These are phyloP conservation scores for Amblyjoppa fuscipennis DNA, from an alignment of 2,888 invertebrate species.

Conservation along the genomic window DNA sequence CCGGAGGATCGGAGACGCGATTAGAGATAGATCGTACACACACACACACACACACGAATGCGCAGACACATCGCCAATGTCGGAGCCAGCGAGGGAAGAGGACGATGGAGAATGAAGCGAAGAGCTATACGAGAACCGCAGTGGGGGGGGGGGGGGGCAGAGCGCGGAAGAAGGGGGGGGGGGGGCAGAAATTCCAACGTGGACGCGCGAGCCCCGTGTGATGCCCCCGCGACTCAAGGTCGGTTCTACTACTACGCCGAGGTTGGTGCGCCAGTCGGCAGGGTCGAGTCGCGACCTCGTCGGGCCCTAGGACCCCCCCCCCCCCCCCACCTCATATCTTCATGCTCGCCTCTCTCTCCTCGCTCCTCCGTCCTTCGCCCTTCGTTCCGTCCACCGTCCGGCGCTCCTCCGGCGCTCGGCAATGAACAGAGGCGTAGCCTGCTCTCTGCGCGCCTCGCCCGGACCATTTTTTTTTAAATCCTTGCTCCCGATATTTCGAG, in stretches of 20 bases:
- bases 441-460: constrained; percentile 51
- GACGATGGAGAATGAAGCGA: constrained; percentile 41
- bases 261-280: constrained; percentile 80
- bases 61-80: background rate
- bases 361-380: constrained; percentile 43
- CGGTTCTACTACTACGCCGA: constrained; percentile 83
- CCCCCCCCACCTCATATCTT: constrained; percentile 48
- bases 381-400: constrained; percentile 48
- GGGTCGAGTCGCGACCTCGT: constrained; percentile 83
- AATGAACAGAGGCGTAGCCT: constrained; percentile 68
- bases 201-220: constrained; percentile 80
- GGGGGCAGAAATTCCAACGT: constrained; percentile 84
- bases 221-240: constrained; percentile 84
- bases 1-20: constrained; percentile 37
- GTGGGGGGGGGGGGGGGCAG: constrained; percentile 54
- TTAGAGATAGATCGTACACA: constrained; percentile 42
- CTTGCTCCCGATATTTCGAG: background rate
- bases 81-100: constrained; percentile 27
- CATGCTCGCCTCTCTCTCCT: constrained; percentile 4
- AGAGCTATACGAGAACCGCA: constrained; percentile 57
- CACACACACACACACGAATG: background rate
- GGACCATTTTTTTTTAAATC: background rate
- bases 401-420: constrained; percentile 52
- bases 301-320: constrained; percentile 79
- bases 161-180: constrained; percentile 51